A percentile compares a stretch with the other conserved stretches of the same genome.
These are phyloP conservation scores for Ectemnius continuus DNA, from an alignment of 2,888 invertebrate species.

Conservation along the genomic window DNA sequence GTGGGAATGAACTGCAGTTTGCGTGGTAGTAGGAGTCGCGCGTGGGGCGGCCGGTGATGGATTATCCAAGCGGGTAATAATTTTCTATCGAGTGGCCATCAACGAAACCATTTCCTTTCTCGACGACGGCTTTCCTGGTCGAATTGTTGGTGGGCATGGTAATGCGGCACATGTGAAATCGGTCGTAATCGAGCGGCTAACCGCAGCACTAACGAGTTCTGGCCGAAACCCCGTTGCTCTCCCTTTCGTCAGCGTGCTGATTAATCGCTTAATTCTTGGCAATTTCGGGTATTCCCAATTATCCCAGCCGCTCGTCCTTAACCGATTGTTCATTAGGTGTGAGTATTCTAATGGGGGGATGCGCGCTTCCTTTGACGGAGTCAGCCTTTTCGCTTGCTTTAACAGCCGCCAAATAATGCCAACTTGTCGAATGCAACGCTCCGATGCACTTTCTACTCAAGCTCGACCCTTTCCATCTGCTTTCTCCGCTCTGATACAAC, in stretches of 20 bases:
- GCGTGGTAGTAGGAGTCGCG: too few relatives aligned
- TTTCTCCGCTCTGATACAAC: slow-evolving; percentile 23
- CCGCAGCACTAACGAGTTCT: slow-evolving; percentile 62
- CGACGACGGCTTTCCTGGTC: slow-evolving; percentile 19
- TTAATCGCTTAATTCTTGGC: slow-evolving; percentile 60
- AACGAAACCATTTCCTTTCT: slow-evolving; percentile 43
- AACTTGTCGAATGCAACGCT: too few relatives aligned
- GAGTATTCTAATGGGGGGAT: too few relatives aligned
- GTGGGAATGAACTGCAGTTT: too few relatives aligned
- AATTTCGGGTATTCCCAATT: slow-evolving; percentile 49
- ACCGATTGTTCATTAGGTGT: too few relatives aligned
- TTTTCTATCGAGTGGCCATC: slow-evolving; percentile 7
- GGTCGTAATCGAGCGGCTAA: slow-evolving; percentile 57
- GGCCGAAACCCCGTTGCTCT: slow-evolving; percentile 48
- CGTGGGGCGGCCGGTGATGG: too few relatives aligned
- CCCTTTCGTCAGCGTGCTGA: slow-evolving; percentile 40
- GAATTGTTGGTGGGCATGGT: slow-evolving; percentile 42
- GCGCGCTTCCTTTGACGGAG: too few relatives aligned
- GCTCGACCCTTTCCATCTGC: too few relatives aligned
- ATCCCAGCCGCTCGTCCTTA: slow-evolving; percentile 1
- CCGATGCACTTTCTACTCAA: too few relatives aligned
- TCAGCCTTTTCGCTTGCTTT: too few relatives aligned
- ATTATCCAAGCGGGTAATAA: neutral
- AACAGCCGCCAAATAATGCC: too few relatives aligned
- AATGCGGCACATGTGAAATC: slow-evolving; percentile 45